These are phyloP conservation scores for Eonycteris spelaea DNA, from an alignment of 2,113 vertebrate genomes.

Conservation along the genomic window DNA sequence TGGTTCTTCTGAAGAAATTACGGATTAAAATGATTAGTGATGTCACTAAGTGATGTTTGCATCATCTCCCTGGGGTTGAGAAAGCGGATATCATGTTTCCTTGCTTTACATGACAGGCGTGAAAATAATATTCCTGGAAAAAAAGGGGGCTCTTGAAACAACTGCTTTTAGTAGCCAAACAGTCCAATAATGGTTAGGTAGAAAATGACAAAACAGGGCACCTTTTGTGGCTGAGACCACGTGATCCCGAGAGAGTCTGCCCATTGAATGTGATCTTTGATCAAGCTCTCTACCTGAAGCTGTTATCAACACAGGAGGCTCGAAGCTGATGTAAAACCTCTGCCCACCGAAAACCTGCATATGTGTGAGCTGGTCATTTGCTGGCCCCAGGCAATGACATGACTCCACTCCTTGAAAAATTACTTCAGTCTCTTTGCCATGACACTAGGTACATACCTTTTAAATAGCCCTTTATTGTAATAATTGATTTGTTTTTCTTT, in stretches of 20 bases:
- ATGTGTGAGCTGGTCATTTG: background rate
- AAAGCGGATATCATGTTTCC: background rate
- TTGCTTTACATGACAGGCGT: background rate
- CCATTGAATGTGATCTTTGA: background rate
- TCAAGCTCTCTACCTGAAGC: background rate
- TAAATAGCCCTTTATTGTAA: background rate
- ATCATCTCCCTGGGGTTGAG: background rate
- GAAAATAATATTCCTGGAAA: background rate
- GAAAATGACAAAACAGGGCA: background rate
- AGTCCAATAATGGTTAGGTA: background rate
- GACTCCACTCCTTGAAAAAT: background rate
- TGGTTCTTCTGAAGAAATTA: background rate
- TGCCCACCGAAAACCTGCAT: background rate
- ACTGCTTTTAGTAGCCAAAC: background rate
- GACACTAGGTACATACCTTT: background rate
- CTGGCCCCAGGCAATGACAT: background rate
- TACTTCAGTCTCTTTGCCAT: background rate
- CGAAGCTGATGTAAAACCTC: background rate
- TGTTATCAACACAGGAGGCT: background rate
- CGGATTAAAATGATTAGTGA: background rate
- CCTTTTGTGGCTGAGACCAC: background rate
- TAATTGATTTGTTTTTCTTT: background rate
- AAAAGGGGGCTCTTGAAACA: background rate
- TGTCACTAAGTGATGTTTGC: background rate
- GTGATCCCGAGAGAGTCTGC: background rate